A percentile compares a stretch with the other conserved stretches of the same genome.
phyloP scores from a whole-genome alignment of 2,888 invertebrate genomes.

The Ennomos fuscantarius region DNA sequence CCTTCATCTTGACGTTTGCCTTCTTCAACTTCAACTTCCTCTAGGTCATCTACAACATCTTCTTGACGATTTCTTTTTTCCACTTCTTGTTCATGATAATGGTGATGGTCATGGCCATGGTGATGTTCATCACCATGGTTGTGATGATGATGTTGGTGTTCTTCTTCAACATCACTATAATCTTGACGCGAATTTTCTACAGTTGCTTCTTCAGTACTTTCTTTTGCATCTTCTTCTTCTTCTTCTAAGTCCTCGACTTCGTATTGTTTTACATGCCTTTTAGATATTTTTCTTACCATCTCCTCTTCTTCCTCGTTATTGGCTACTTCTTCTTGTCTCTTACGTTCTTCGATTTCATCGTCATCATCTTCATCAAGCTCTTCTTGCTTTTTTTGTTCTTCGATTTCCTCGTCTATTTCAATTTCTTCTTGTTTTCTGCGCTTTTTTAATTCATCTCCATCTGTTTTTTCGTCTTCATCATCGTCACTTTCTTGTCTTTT shows the following conservation, averaged over 20 bases:
- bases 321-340: conserved; percentile 10
- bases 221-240: conserved; percentile 13
- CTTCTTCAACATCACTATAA: too few relatives aligned
- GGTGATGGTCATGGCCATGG: too few relatives aligned
- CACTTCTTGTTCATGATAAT: too few relatives aligned
- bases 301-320: conserved; percentile 10
- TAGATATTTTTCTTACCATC: conserved; percentile 8
- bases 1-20: conserved; percentile 10
- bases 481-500: conserved; percentile 18
- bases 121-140: too few relatives aligned
- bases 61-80: neutral
- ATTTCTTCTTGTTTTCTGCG: conserved; percentile 27
- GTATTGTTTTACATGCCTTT: conserved; percentile 20
- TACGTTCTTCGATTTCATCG: conserved; percentile 15
- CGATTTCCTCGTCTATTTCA: conserved; percentile 25
- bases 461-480: conserved; percentile 19
- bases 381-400: neutral
- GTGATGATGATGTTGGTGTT: too few relatives aligned
- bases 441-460: conserved; percentile 11
- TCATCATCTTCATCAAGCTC: conserved; percentile 10
- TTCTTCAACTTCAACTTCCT: conserved; percentile 17
- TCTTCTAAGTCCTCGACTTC: conserved; percentile 25
- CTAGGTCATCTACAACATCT: neutral
- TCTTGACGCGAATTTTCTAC: too few relatives aligned
- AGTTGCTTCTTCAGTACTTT: neutral